Evolutionary conservation across 2,888 invertebrate genomes (phyloP), one percentile per base, ranked within the genome.

Genomic region (Unio delphinus): DNA sequence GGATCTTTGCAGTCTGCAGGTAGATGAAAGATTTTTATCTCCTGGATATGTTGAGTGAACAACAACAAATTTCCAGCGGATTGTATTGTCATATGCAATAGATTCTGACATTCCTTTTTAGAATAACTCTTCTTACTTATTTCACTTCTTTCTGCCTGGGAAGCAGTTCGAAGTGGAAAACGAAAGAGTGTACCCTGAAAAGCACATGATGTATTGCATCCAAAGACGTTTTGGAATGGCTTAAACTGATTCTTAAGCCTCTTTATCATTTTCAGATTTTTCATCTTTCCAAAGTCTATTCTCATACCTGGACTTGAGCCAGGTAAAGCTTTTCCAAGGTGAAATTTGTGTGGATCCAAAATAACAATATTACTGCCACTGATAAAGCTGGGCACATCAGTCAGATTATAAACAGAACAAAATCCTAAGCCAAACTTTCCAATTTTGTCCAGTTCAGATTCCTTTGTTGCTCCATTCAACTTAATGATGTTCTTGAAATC

Each of bases 391-490:
- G 88, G 88, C 15, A 87, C 83, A 77, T 88, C 88, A 11, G 87
- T 88, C 11, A 88, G 58, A 67, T 88, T 88, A 72, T 88, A 88
- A 18, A 88, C 87, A 17, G 86, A 80, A 67, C 87, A 87, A 78
- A 88, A 88, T 3, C 88, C 88, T 11, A 88, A 77, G 28, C 88
- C 89, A 80, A 88, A 88, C 67, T 84, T 79, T 30, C 88, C 89
- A 64, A 89, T 83, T 74, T 86, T 87, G 3, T 82, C 81, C 17
- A 76, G 76, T 34, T 86, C 75, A 5, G 72, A 67, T 69, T 80
- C 79, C 67, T 88, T 88, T 11, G 87, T 86, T 5, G 84, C 87
- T 20, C 84, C 86, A 69, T 84, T 83, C 17, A 88, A 78, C 73
- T 84, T 86, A 23, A 80, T 84, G 20, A 89, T 87, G 75, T 87